Evolutionary conservation across 2,888 invertebrate genomes (phyloP).

Genomic region (Cactoblastis cactorum): DNA sequence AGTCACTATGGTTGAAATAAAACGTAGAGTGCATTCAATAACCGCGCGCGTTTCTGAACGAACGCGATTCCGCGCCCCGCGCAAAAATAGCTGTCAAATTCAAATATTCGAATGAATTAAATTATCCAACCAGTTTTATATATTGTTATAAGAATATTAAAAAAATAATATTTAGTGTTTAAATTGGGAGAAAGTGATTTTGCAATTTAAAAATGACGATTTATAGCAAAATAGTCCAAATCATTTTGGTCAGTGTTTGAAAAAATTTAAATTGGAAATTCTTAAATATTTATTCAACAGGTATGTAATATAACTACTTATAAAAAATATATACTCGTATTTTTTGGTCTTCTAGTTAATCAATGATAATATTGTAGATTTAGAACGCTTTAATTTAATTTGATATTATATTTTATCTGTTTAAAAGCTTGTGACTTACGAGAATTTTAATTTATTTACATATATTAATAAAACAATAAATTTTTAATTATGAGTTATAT

Average conservation of each 20-base stretch:
- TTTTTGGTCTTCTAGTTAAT: too few species aligned
- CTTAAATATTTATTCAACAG: background rate
- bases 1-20: conserved; percentile 43
- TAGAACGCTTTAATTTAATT: too few species aligned
- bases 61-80: conserved; percentile 28
- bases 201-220: conserved; percentile 62
- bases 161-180: conserved; percentile 15
- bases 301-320: too few species aligned
- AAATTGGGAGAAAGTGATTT: background rate
- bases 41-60: conserved; percentile 44
- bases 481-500: too few species aligned
- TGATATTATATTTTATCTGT: too few species aligned
- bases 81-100: conserved; percentile 12
- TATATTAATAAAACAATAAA: too few species aligned
- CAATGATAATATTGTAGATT: too few species aligned
- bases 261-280: background rate
- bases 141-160: conserved; percentile 4
- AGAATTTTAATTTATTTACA: too few species aligned
- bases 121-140: conserved; percentile 12
- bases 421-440: too few species aligned
- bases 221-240: conserved; percentile 74
- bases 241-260: conserved; percentile 71
- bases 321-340: too few species aligned
- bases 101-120: conserved; percentile 10
- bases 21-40: conserved; percentile 46